Evolutionary conservation across 2,888 invertebrate genomes (phyloP).

Genomic region (Caradrina kadenii): DNA sequence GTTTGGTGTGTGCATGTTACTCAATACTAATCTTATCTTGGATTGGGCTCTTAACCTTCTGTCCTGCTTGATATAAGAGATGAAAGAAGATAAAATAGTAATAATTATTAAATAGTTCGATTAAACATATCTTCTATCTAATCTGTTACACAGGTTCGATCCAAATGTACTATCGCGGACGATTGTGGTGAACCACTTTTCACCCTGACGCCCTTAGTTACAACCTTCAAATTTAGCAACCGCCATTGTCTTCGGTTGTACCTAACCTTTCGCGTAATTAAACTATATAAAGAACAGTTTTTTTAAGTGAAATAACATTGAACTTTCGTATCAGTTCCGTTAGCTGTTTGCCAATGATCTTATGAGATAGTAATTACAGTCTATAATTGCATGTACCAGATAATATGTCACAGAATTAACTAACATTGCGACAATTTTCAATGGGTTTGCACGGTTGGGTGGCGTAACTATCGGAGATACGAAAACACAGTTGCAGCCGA

Average conservation of each 20-base stretch:
- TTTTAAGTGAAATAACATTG: conserved; percentile 32
- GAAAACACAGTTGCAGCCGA: conserved; percentile 42
- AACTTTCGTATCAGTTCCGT: conserved; percentile 22
- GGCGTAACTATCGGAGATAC: conserved; percentile 43
- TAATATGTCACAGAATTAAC: conserved; percentile 10
- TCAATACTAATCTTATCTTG: conserved; percentile 34
- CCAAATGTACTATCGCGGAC: too few species aligned
- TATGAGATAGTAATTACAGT: conserved; percentile 7
- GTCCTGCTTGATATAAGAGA: conserved; percentile 10
- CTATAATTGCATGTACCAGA: conserved; percentile 33
- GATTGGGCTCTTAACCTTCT: conserved; percentile 14
- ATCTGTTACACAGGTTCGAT: conserved; percentile 2
- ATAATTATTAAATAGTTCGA: conserved; percentile 29
- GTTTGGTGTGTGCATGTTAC: conserved; percentile 61
- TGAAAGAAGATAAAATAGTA: conserved; percentile 14
- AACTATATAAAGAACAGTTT: conserved; percentile 10
- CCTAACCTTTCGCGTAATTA: conserved; percentile 1
- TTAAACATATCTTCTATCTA: conserved; percentile 22
- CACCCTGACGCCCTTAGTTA: too few species aligned
- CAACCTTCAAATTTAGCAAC: too few species aligned
- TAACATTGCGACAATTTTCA: conserved; percentile 38
- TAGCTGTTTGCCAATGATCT: not conserved
- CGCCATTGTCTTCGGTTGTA: not conserved
- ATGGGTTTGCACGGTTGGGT: conserved; percentile 31
- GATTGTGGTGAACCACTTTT: too few species aligned